Base-by-base conservation (phyloP, 2,113 vertebrate genomes). In the Calidris pugnax region DNA sequence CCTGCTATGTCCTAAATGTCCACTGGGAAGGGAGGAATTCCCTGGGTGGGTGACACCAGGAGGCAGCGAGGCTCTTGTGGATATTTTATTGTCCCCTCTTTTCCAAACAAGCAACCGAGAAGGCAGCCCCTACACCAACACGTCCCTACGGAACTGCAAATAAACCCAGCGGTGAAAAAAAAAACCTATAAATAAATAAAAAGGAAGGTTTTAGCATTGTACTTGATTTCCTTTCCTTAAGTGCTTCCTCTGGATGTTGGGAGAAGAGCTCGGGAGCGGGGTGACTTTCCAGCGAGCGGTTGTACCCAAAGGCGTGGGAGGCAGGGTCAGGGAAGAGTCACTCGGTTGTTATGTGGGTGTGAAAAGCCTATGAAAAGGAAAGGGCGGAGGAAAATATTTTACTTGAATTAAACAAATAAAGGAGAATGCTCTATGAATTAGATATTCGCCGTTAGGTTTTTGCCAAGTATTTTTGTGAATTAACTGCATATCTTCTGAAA, bases 371-470 rank as follows among this genome's bases (percentile, higher is more conserved):
- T 96, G 94, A 85, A 94, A 87, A 93, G 96, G 95, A 96, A 82
- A 97, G 92, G 94, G 93, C 57, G 72, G 89, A 91, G 92, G 90
- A 86, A 95, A 95, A 88, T 64, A 87, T 7, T 71, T 96, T 37
- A 82, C 85, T 97, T 83, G 63, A 90, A 80, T 91, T 96, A 95
- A 97, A 95, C 93, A 97, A 98, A 96, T 92, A 94, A 77, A 90
- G 59, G 84, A 48, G 69, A 78, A 81, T 11, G 28, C 55, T 97
- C 51, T 7, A 89, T 45, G 32, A 69, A 79, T 79, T 87, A 87
- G 75, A 73, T 82, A 76, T 33, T 89, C 14, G 1, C 4, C 68
- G 33, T 66, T 53, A 35, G 43, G 4, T 28, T 74, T 85, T 85
- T 66, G 80, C 75, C 77, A 69, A 60, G 84, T 57, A 20, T 77